These are phyloP conservation scores for Brachionus plicatilis DNA, from an alignment of 1,140 invertebrate species.

Conservation along the genomic window DNA sequence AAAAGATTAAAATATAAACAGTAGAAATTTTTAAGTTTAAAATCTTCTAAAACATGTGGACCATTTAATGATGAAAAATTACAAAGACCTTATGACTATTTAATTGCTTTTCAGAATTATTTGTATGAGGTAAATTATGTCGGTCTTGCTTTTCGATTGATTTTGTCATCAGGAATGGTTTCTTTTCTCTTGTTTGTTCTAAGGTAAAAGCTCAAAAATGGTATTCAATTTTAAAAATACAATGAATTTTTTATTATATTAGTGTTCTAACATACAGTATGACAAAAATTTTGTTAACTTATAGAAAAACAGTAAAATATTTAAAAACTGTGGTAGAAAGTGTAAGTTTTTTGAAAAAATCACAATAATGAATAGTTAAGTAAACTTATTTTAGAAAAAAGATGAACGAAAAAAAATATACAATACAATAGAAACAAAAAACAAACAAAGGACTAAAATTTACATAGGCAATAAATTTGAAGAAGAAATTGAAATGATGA, in stretches of 20 bases:
- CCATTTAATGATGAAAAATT: not conserved
- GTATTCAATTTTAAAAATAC: not conserved
- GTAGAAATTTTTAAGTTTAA: not conserved
- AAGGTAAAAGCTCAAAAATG: not conserved
- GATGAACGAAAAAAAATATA: too few species aligned
- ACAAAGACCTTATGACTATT: not conserved
- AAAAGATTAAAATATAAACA: not conserved
- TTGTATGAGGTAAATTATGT: not conserved
- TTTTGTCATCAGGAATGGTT: conserved; percentile 7
- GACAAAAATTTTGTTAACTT: not conserved
- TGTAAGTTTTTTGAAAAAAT: not conserved
- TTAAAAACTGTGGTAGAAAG: not conserved
- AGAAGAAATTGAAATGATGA: too few species aligned
- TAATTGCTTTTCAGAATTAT: not conserved
- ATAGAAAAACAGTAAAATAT: not conserved
- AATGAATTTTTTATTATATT: not conserved
- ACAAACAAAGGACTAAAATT: too few species aligned
- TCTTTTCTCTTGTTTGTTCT: not conserved
- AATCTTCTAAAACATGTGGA: conserved; percentile 4
- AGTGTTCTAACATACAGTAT: not conserved
- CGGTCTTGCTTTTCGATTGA: not conserved
- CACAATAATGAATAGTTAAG: too few species aligned
- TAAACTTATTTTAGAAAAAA: too few species aligned
- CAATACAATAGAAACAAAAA: too few species aligned
- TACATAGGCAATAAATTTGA: too few species aligned